Conservation (phyloP, 2,113 vertebrate genomes). For the Paracanthobrama guichenoti region DNA sequence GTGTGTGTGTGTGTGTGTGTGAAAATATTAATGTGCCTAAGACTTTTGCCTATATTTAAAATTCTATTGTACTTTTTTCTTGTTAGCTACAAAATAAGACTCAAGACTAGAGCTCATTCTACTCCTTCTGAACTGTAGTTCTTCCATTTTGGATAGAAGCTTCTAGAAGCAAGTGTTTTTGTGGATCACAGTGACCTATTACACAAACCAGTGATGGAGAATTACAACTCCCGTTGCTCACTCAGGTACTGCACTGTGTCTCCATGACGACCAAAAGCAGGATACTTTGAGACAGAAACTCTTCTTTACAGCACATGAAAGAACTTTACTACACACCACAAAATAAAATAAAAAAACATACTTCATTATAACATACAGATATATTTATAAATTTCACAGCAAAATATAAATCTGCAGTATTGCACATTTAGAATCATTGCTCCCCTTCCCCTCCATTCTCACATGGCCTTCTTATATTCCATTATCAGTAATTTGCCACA, state of each 20-base stretch:
- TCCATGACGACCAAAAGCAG: conserved; percentile 47
- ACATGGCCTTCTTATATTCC: conserved; percentile 5
- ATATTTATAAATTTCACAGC: background rate
- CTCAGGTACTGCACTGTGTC: conserved; percentile 38
- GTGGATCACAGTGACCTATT: conserved; percentile 26
- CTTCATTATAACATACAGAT: background rate
- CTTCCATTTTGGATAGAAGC: background rate
- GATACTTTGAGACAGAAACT: conserved; percentile 42
- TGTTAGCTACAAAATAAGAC: background rate
- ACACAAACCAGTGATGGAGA: background rate
- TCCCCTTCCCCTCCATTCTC: background rate
- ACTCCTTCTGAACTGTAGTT: background rate
- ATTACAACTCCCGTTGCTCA: conserved; percentile 44
- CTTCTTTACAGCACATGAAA: background rate
- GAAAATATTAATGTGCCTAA: too few species aligned
- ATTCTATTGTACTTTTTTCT: background rate
- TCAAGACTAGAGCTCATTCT: background rate
- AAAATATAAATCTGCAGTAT: background rate
- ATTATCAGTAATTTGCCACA: conserved; percentile 29
- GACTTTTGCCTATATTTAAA: too few species aligned
- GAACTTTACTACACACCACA: conserved; percentile 10
- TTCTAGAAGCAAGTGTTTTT: background rate
- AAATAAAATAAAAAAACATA: background rate
- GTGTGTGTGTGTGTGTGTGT: too few species aligned
- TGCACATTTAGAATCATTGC: background rate